Evolutionary conservation across 2,797 vertebrate species (phyloP).

Genomic region (Synaphobranchus kaupii): DNA sequence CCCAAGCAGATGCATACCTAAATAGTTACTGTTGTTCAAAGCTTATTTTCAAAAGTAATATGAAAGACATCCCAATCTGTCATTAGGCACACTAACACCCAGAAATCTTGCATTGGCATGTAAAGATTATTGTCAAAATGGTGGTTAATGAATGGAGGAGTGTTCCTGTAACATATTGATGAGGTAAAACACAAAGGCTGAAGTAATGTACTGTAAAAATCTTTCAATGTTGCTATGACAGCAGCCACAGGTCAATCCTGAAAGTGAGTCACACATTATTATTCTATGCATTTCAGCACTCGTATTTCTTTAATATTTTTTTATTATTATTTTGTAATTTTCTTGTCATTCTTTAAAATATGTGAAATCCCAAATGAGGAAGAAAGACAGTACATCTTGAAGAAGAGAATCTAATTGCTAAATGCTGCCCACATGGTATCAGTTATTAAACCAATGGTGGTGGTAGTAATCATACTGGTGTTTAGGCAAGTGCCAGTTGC

Average conservation of each 20-base stretch:
- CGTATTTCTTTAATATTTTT: neutral
- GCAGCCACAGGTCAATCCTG: neutral
- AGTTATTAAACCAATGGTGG: neutral
- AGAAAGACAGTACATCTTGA: neutral
- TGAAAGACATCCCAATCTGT: neutral
- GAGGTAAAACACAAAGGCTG: neutral
- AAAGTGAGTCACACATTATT: neutral
- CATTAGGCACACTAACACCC: neutral
- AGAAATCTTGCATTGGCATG: neutral
- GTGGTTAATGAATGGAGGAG: neutral
- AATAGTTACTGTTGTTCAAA: neutral
- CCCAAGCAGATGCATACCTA: neutral
- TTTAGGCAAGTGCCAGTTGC: neutral
- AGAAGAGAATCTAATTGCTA: neutral
- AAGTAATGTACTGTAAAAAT: neutral
- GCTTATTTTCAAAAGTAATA: neutral
- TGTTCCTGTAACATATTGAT: neutral
- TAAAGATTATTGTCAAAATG: neutral
- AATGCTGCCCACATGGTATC: neutral
- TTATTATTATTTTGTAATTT: neutral
- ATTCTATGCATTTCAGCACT: neutral
- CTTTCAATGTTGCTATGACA: neutral
- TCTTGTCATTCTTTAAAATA: neutral
- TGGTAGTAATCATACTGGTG: neutral
- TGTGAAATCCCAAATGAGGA: neutral